Conservation (phyloP, 35 echinoderm and acorn worm species). For the Patiria miniata region DNA sequence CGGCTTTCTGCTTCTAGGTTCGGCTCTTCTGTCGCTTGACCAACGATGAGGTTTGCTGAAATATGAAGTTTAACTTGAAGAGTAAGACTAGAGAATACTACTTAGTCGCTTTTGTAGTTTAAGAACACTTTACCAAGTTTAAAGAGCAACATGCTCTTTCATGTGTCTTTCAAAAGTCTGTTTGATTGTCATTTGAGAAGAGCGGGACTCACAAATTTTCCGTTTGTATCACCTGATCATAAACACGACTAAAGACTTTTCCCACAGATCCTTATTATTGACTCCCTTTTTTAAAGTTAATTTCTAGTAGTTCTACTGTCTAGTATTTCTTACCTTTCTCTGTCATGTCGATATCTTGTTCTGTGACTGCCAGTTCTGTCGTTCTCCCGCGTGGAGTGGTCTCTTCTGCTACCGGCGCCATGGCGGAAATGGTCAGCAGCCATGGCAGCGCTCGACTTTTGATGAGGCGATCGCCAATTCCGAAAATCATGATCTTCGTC, state of each 20-base stretch:
- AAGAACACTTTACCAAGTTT: too few species aligned
- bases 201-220: too few species aligned
- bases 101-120: too few species aligned
- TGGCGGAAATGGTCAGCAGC: background rate
- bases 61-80: background rate
- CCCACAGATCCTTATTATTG: too few species aligned
- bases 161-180: too few species aligned
- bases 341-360: constrained; percentile 5
- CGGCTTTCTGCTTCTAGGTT: background rate
- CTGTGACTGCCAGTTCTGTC: constrained; percentile 11
- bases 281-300: too few species aligned
- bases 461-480: constrained; percentile 12
- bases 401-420: background rate
- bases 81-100: too few species aligned
- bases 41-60: constrained; percentile 51
- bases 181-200: too few species aligned
- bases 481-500: constrained; percentile 5
- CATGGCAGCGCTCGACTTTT: background rate
- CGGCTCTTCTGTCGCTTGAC: constrained; percentile 34
- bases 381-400: background rate
- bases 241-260: too few species aligned
- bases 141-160: too few species aligned
- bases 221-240: too few species aligned
- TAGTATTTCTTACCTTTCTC: background rate
- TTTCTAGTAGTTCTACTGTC: background rate